These are phyloP conservation scores for Cyphomyrus plagiostoma DNA, from an alignment of 2,113 vertebrate species.

Conservation along the genomic window DNA sequence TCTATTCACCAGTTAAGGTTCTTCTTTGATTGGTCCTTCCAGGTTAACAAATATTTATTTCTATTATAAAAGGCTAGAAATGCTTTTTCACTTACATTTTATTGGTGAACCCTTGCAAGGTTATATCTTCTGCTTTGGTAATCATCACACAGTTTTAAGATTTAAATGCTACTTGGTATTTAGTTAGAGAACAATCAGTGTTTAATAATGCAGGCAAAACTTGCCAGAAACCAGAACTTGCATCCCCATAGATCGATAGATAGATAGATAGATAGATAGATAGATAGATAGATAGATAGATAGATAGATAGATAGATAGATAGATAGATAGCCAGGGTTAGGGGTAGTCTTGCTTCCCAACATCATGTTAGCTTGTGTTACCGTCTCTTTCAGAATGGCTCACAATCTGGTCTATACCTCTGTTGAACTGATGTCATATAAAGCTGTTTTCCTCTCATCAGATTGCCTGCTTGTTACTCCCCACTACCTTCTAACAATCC, in stretches of 20 bases:
- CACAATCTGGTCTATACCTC: not conserved
- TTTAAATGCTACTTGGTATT: not conserved
- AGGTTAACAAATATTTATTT: not conserved
- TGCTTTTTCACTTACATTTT: not conserved
- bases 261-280: too few species aligned
- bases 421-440: not conserved
- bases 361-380: not conserved
- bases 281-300: too few species aligned
- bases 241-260: too few species aligned
- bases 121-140: not conserved
- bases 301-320: too few species aligned
- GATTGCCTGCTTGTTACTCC: not conserved
- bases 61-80: not conserved
- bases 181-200: not conserved
- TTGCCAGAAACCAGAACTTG: not conserved
- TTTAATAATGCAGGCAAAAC: not conserved
- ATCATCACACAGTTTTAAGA: not conserved
- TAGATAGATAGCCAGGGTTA: not conserved
- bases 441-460: not conserved
- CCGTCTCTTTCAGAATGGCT: not conserved
- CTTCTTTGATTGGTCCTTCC: not conserved
- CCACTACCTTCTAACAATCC: slow-evolving; percentile 45
- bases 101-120: not conserved
- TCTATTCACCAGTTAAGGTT: not conserved
- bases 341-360: not conserved